phyloP scores from a whole-genome alignment of 2,888 invertebrate genomes.

The Melipona bicolor region DNA sequence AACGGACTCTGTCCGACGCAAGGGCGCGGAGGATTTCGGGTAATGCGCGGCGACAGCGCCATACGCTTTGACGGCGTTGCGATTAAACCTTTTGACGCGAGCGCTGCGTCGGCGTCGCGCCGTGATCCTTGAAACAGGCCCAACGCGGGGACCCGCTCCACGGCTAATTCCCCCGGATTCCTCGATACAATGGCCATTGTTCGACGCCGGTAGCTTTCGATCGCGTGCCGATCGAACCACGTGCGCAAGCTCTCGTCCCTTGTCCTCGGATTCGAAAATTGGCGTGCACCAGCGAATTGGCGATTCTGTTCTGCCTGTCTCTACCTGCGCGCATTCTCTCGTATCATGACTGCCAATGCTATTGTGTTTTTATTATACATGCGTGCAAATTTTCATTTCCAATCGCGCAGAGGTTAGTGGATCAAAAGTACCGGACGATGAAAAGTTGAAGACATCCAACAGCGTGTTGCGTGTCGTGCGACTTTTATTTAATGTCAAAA shows the following conservation, averaged over 20 bases:
- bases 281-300: constrained; percentile 14
- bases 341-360: not conserved
- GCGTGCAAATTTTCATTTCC: not conserved
- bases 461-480: too few species aligned
- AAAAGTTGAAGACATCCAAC: not conserved
- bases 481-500: not conserved
- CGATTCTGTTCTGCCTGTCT: constrained; percentile 37
- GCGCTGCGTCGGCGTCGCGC: constrained; percentile 27
- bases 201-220: constrained; percentile 23
- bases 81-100: constrained; percentile 62
- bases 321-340: not conserved
- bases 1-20: constrained; percentile 40
- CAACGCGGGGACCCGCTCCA: constrained; percentile 24
- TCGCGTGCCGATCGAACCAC: constrained; percentile 28
- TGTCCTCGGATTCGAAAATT: constrained; percentile 25
- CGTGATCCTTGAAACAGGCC: constrained; percentile 52
- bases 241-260: constrained; percentile 17
- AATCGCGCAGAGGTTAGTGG: not conserved
- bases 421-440: not conserved
- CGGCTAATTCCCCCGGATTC: constrained; percentile 55
- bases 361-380: constrained; percentile 8
- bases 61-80: constrained; percentile 32
- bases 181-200: constrained; percentile 51
- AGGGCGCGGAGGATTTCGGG: constrained; percentile 42
- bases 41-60: constrained; percentile 42